Evolutionary conservation across 2,888 invertebrate species (phyloP).

Genomic region (Ceraclea dissimilis): DNA sequence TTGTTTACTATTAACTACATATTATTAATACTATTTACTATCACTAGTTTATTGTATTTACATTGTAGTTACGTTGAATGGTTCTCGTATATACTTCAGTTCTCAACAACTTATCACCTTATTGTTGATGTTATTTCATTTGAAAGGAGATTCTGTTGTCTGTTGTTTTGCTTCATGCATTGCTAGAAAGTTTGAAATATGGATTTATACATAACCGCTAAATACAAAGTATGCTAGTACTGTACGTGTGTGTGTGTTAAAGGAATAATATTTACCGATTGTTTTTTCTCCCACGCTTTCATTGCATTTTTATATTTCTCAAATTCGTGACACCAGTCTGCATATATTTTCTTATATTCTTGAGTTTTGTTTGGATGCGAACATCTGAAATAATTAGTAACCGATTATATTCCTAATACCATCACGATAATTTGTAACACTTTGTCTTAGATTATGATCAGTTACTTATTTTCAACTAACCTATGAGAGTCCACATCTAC

Average conservation of each 20-base stretch:
- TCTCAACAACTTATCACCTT: slow-evolving; percentile 42
- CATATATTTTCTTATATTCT: slow-evolving; percentile 56
- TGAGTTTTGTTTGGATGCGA: slow-evolving; percentile 50
- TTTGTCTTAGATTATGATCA: too few relatives aligned
- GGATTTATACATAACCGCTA: background rate
- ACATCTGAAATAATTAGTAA: slow-evolving; percentile 38
- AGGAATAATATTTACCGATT: slow-evolving; percentile 40
- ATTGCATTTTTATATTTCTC: slow-evolving; percentile 62
- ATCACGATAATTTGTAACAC: too few relatives aligned
- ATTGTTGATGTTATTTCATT: slow-evolving; percentile 48
- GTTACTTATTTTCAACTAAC: slow-evolving; percentile 28
- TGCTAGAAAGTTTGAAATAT: slow-evolving; percentile 38
- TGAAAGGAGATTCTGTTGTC: slow-evolving; percentile 47
- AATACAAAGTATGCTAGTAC: too few relatives aligned
- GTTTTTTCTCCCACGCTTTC: slow-evolving; percentile 55
- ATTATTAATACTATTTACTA: slow-evolving; percentile 17
- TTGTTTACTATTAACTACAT: slow-evolving; percentile 15
- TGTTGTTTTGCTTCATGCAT: slow-evolving; percentile 47
- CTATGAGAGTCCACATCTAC: slow-evolving; percentile 53
- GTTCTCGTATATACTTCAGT: too few relatives aligned
- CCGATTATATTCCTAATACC: background rate
- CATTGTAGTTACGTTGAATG: slow-evolving; percentile 32
- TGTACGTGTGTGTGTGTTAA: too few relatives aligned
- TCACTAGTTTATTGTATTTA: slow-evolving; percentile 9
- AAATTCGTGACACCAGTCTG: slow-evolving; percentile 67